Percentiles rank a stretch among this genome's conserved stretches.
phyloP scores from a whole-genome alignment of 1,140 invertebrate species.

The Drosophila bipectinata region DNA sequence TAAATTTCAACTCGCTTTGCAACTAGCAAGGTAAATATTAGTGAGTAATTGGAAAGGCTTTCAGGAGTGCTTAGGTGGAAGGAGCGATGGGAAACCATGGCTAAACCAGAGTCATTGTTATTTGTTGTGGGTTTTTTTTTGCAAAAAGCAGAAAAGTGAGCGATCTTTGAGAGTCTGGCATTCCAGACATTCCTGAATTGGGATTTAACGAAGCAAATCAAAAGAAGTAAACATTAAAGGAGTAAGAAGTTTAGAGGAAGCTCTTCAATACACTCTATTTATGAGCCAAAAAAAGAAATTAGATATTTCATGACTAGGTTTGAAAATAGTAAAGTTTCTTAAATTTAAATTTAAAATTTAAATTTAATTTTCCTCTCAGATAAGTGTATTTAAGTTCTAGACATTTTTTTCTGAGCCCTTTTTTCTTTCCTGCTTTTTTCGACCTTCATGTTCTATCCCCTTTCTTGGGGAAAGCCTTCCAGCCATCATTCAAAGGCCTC shows the following conservation, averaged over 20 bases:
- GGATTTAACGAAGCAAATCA: slow-evolving; percentile 49
- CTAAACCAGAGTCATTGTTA: slow-evolving; percentile 55
- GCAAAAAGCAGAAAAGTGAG: slow-evolving; percentile 20
- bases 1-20: slow-evolving; percentile 46
- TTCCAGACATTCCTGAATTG: slow-evolving; percentile 19
- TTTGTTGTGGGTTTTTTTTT: slow-evolving; percentile 34
- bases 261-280: not conserved
- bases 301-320: not conserved
- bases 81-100: not conserved
- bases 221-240: slow-evolving; percentile 11
- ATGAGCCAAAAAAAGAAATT: not conserved
- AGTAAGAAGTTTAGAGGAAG: not conserved
- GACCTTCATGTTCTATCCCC: not conserved
- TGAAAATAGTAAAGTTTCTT: too few species aligned
- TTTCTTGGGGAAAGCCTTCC: slow-evolving; percentile 2
- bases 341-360: too few species aligned
- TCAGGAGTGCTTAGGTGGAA: not conserved
- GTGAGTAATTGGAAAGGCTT: slow-evolving; percentile 59
- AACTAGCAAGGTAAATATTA: slow-evolving; percentile 57
- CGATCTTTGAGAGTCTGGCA: slow-evolving; percentile 9
- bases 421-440: slow-evolving; percentile 5
- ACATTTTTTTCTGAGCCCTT: slow-evolving; percentile 5
- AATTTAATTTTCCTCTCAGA: too few species aligned
- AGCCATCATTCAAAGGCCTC: slow-evolving; percentile 51
- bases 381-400: not conserved